Evolutionary conservation across 2,113 vertebrate species (phyloP).

Genomic region (Ageneiosus marmoratus): DNA sequence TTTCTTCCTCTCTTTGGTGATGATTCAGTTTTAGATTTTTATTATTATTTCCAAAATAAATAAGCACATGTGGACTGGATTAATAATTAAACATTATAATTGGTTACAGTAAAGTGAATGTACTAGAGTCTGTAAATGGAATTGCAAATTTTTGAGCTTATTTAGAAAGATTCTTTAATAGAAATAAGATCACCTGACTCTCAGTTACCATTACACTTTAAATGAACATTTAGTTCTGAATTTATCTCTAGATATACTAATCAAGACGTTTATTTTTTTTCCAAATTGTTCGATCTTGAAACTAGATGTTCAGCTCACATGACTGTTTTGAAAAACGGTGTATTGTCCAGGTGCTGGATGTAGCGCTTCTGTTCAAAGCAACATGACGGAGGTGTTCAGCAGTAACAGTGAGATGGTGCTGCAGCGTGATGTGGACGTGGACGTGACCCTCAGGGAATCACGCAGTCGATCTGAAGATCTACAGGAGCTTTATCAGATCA

Average conservation of each 20-base stretch:
- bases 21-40: not conserved
- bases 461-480: conserved; percentile 52
- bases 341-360: conserved; percentile 2
- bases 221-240: not conserved
- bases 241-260: too few relatives aligned
- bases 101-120: not conserved
- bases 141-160: not conserved
- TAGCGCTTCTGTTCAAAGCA: not conserved
- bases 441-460: conserved; percentile 32
- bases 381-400: conserved; percentile 71
- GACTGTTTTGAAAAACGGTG: too few relatives aligned
- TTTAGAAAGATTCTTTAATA: not conserved
- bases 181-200: not conserved
- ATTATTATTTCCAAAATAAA: not conserved
- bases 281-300: not conserved
- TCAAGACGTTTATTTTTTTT: too few relatives aligned
- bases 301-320: not conserved
- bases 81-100: not conserved
- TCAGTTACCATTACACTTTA: not conserved
- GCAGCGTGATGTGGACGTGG: conserved; percentile 61
- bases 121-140: not conserved
- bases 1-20: not conserved
- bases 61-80: not conserved
- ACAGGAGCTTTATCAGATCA: conserved; percentile 65
- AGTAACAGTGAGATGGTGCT: conserved; percentile 70